Percentiles rank a stretch among this genome's conserved stretches.
Conservation (phyloP, 2,113 vertebrate species). For the Circaetus gallicus region DNA sequence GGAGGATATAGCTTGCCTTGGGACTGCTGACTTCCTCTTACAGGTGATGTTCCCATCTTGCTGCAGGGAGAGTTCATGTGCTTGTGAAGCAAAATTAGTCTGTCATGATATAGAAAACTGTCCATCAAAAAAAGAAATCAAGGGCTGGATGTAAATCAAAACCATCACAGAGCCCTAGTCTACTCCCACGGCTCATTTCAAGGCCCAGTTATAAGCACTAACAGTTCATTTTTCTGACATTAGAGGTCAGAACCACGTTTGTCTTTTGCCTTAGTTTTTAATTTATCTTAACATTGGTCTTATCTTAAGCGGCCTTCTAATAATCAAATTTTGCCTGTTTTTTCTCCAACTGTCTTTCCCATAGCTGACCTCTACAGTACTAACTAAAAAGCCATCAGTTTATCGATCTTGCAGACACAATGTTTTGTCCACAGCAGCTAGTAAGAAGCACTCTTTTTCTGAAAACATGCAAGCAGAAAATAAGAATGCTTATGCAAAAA, state of each 20-base stretch:
- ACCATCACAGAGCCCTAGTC: background rate
- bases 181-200: background rate
- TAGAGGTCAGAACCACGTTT: background rate
- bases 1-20: background rate
- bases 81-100: background rate
- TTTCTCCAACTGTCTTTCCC: background rate
- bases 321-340: background rate
- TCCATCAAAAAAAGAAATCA: background rate
- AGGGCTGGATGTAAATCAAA: background rate
- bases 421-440: conserved; percentile 5
- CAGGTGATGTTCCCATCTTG: background rate
- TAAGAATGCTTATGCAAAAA: conserved; percentile 38
- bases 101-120: background rate
- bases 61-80: background rate
- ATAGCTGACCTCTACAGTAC: background rate
- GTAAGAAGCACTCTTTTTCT: background rate
- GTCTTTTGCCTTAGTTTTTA: background rate
- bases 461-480: conserved; percentile 32
- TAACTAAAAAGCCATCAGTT: background rate
- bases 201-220: background rate
- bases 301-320: background rate
- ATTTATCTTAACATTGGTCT: background rate
- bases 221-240: background rate
- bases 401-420: background rate
- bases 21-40: background rate